These are phyloP conservation scores for Hystrix brachyura DNA, from an alignment of 2,113 vertebrate genomes.

Conservation along the genomic window DNA sequence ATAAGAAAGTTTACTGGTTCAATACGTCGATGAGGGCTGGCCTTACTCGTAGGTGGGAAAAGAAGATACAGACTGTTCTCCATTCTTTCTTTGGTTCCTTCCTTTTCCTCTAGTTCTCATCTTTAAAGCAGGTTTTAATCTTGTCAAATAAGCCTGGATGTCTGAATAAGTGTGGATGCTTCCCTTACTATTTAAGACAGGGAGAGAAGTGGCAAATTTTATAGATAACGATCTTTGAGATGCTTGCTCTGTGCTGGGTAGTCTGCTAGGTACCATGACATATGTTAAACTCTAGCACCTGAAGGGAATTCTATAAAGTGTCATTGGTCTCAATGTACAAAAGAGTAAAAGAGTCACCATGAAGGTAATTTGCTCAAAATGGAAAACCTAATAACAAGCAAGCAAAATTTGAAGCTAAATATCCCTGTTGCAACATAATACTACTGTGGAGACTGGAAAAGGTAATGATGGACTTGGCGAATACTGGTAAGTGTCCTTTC, in stretches of 20 bases:
- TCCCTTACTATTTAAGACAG: neutral
- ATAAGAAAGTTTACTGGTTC: neutral
- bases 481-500: neutral
- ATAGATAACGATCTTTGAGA: neutral
- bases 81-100: neutral
- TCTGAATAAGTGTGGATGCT: neutral
- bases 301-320: neutral
- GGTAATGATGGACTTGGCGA: neutral
- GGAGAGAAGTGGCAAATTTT: neutral
- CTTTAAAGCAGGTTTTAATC: neutral
- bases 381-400: neutral
- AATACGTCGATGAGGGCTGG: neutral
- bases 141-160: neutral
- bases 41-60: neutral
- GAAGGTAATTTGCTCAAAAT: neutral
- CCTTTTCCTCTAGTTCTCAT: neutral
- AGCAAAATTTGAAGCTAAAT: slow-evolving; percentile 11
- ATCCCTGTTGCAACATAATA: neutral
- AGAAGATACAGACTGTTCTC: neutral
- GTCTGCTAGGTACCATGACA: neutral
- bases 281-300: neutral
- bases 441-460: slow-evolving; percentile 1
- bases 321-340: neutral
- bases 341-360: neutral
- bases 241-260: too few species aligned